phyloP scores from a whole-genome alignment of 2,797 vertebrate species.

The Macropus fuliginosus region DNA sequence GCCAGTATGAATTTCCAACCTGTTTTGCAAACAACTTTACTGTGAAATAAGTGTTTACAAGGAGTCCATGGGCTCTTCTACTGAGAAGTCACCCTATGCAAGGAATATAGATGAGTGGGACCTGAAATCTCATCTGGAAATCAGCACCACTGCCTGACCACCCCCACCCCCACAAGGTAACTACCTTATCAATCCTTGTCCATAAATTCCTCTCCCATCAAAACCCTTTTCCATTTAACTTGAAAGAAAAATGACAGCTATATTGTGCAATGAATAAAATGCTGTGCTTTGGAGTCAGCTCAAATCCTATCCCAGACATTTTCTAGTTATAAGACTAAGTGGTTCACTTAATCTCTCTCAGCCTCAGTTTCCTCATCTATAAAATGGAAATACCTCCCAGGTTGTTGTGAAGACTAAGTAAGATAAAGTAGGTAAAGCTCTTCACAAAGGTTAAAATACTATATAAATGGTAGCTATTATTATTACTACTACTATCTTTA shows the following conservation, averaged over 20 bases:
- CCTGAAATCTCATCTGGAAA: constrained; percentile 22
- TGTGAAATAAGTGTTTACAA: constrained; percentile 40
- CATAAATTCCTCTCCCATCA: not conserved
- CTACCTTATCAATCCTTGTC: not conserved
- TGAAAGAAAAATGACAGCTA: not conserved
- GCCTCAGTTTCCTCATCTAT: not conserved
- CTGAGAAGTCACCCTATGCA: constrained; percentile 2
- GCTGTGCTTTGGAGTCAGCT: not conserved
- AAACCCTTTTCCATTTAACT: not conserved
- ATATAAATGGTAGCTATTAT: not conserved
- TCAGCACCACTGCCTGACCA: not conserved
- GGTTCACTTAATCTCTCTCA: not conserved
- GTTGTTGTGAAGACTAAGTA: not conserved
- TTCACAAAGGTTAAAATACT: not conserved
- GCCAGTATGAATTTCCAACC: constrained; percentile 25
- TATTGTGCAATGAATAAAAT: not conserved
- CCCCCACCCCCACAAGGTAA: not conserved
- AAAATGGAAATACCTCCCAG: not conserved
- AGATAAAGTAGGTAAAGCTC: not conserved
- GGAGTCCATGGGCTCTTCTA: not conserved
- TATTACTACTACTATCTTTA: not conserved
- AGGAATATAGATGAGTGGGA: constrained; percentile 43
- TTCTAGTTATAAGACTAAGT: not conserved
- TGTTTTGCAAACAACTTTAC: constrained; percentile 47
- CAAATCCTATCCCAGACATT: not conserved